Conservation (phyloP, 2,113 vertebrate genomes). For the Cynocephalus volans region DNA sequence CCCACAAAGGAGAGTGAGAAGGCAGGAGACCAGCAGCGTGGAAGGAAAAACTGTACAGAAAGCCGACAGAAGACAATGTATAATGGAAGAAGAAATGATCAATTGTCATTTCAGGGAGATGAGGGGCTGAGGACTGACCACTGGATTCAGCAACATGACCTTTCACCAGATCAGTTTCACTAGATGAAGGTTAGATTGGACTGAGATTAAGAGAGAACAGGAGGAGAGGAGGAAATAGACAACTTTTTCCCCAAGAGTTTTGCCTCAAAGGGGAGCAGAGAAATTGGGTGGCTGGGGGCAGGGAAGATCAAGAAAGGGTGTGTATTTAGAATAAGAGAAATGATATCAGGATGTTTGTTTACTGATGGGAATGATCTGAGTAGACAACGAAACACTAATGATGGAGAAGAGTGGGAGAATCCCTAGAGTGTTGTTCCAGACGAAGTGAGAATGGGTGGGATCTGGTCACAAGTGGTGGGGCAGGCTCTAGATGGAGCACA, state of each 20-base stretch:
- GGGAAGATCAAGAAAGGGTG: neutral
- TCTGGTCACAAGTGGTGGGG: too few species aligned
- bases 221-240: neutral
- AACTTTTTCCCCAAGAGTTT: neutral
- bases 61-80: neutral
- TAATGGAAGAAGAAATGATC: neutral
- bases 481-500: neutral
- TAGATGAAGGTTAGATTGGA: neutral
- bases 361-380: neutral
- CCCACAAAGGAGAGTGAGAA: neutral
- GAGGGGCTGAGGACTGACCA: neutral
- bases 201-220: neutral
- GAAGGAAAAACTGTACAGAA: neutral
- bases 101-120: neutral
- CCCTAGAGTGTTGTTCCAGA: neutral
- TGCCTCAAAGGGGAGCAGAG: neutral
- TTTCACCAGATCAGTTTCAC: neutral
- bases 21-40: neutral
- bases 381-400: neutral
- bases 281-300: neutral
- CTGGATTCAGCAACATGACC: neutral
- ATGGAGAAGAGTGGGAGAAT: neutral
- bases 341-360: neutral
- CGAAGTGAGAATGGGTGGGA: accelerated
- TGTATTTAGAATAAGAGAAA: neutral